Conservation (phyloP, 1,140 invertebrate genomes). For the Cydia strobilella region DNA sequence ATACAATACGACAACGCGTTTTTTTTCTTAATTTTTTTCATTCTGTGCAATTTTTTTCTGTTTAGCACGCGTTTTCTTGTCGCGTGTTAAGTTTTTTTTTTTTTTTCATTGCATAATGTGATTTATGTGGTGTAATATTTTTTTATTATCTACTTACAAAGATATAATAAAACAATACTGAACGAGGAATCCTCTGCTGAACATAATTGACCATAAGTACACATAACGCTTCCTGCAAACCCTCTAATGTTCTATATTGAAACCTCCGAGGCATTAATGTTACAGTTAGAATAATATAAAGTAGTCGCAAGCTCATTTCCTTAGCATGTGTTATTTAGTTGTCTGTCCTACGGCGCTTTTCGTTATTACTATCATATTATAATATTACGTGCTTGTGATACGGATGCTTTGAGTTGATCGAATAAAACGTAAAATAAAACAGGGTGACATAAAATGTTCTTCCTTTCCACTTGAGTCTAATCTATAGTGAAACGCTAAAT, state of each 20-base stretch:
- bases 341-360: slow-evolving; percentile 7
- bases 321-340: slow-evolving; percentile 7
- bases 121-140: too few species aligned
- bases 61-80: too few species aligned
- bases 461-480: too few species aligned
- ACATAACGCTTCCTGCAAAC: neutral
- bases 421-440: too few species aligned
- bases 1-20: too few species aligned
- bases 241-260: neutral
- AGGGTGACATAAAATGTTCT: too few species aligned
- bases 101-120: too few species aligned
- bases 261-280: slow-evolving; percentile 5
- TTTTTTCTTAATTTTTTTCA: too few species aligned
- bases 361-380: slow-evolving; percentile 3
- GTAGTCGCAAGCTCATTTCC: slow-evolving; percentile 16
- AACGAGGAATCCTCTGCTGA: neutral
- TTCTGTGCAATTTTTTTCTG: too few species aligned
- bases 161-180: neutral
- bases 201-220: slow-evolving; percentile 6
- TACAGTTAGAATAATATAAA: slow-evolving; percentile 12
- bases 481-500: too few species aligned
- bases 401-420: neutral
- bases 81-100: too few species aligned
- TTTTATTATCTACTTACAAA: neutral
- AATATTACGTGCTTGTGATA: slow-evolving; percentile 1